Percentiles rank a stretch among this genome's conserved stretches.
Conservation (phyloP, 2,797 vertebrate genomes). For the Schizopygopsis malacanthus region DNA sequence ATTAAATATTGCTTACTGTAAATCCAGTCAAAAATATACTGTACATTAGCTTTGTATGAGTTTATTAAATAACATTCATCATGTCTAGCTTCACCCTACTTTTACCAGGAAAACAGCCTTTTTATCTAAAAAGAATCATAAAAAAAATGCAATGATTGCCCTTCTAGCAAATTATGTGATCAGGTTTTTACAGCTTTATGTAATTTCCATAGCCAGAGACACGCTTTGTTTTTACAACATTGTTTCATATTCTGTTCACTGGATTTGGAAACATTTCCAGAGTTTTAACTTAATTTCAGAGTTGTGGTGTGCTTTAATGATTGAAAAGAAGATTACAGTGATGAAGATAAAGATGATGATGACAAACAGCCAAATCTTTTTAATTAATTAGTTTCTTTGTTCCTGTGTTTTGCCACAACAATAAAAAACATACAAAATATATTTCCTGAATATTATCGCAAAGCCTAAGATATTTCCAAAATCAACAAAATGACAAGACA, state of each 20-base stretch:
- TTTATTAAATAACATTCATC: conserved; percentile 10
- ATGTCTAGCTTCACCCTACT: not conserved
- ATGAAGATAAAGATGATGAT: not conserved
- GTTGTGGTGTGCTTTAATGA: conserved; percentile 16
- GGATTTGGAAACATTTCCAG: not conserved
- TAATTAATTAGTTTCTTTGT: conserved; percentile 19
- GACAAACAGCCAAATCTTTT: conserved; percentile 38
- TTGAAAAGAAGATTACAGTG: not conserved
- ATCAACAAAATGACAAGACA: conserved; percentile 37
- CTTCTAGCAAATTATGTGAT: conserved; percentile 2
- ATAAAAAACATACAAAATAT: not conserved
- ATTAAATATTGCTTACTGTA: conserved; percentile 2
- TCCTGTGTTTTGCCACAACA: conserved; percentile 14
- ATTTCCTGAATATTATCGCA: conserved; percentile 47
- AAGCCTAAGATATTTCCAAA: conserved; percentile 66
- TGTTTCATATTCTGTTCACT: not conserved
- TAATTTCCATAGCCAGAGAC: not conserved
- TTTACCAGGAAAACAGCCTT: conserved; percentile 21
- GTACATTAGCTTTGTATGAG: not conserved
- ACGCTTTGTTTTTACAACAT: not conserved
- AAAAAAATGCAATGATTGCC: not conserved
- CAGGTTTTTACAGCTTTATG: conserved; percentile 5
- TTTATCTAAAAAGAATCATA: not conserved
- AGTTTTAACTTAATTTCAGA: not conserved
- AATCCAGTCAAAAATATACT: conserved; percentile 12